Evolutionary conservation across 92 coral and sea anemone genomes (phyloP).

Genomic region (Palythoa caribaeorum): DNA sequence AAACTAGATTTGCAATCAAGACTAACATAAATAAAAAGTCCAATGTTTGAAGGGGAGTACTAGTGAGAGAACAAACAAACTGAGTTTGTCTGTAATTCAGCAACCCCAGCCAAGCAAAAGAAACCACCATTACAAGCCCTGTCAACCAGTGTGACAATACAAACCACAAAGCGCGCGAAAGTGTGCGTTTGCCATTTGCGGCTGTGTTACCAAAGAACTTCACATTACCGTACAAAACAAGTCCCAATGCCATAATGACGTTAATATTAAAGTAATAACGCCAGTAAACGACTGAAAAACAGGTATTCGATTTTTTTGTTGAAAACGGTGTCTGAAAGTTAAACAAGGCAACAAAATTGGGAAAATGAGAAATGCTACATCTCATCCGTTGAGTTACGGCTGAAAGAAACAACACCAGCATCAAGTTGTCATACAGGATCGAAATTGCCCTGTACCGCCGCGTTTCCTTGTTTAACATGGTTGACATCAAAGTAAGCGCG

Average conservation of each 20-base stretch:
- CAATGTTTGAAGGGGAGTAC: background rate
- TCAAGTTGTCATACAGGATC: conserved; percentile 30
- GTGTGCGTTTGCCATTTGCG: background rate
- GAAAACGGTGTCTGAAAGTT: background rate
- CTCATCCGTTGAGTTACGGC: background rate
- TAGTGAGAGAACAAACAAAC: background rate
- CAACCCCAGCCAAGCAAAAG: conserved; percentile 4
- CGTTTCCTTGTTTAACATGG: conserved; percentile 36
- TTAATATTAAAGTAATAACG: conserved; percentile 15
- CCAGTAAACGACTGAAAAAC: background rate
- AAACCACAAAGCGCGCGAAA: conserved; percentile 17
- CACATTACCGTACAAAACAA: conserved; percentile 8
- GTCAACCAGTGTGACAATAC: conserved; percentile 2
- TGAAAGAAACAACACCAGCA: conserved; percentile 5
- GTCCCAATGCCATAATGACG: conserved; percentile 7
- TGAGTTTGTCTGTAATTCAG: background rate
- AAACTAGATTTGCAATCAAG: conserved; percentile 12
- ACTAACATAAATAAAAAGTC: background rate
- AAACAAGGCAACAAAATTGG: background rate
- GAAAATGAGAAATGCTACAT: background rate
- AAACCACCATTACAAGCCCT: background rate
- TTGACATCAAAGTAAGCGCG: conserved; percentile 25
- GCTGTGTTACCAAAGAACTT: background rate
- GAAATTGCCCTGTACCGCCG: conserved; percentile 36
- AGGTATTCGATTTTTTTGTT: background rate